Evolutionary conservation across 2,113 vertebrate species (phyloP), one percentile per base, ranked within the genome.

Genomic region (Bubalus kerabau): DNA sequence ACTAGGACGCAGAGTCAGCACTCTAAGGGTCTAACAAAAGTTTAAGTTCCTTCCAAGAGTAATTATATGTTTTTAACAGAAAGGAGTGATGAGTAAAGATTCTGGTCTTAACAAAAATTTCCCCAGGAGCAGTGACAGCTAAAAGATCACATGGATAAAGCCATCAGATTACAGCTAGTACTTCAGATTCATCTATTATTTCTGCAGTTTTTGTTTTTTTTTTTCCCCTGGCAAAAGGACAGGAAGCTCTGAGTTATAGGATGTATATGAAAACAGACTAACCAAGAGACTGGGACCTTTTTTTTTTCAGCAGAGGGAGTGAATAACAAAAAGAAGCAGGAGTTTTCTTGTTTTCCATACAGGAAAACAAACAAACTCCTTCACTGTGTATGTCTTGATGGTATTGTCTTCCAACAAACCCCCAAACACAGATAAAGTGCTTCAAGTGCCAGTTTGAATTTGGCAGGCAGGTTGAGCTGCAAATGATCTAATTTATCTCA

Each of bases 401-500:
- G 94, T 95, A 97, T 95, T 95, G 62, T 96, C 92, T 98, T 91
- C 96, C 91, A 95, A 92, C 76, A 98, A 93, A 97, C 96, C 40
- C 67, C 96, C 52, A 92, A 96, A 96, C 88, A 97, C 90, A 98
- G 89, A 94, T 97, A 96, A 98, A 98, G 95, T 80, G 95, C 88
- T 97, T 71, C 91, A 96, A 95, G 85, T 97, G 96, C 98, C 83
- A 97, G 96, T 98, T 97, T 97, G 98, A 98, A 98, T 98, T 98
- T 99, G 98, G 99, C 99, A 98, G 95, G 97, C 98, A 98, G 97
- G 93, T 94, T 95, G 87, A 76, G 90, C 94, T 98, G 97, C 95
- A 98, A 98, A 99, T 97, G 98, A 98, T 98, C 98, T 98, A 98
- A 98, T 99, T 99, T 98, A 98, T 99, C 99, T 99, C 98, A 98